phyloP scores from a whole-genome alignment of 2,888 invertebrate genomes.

The Cecidostiba fungosa region DNA sequence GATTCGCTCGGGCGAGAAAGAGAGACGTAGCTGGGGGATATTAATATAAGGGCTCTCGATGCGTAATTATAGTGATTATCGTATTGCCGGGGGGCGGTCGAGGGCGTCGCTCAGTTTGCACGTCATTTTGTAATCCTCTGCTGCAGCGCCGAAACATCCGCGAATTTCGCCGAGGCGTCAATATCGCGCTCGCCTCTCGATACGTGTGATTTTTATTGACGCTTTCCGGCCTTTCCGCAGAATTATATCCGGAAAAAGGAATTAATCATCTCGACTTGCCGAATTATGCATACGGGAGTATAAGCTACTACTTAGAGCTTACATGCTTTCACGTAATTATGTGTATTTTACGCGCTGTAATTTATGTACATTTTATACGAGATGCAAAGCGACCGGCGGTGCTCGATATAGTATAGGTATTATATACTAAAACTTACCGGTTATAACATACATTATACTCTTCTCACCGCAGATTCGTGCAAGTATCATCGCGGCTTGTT shows the following conservation, averaged over 20 bases:
- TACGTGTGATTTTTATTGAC: neutral
- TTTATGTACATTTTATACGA: constrained; percentile 62
- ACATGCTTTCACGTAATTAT: constrained; percentile 37
- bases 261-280: constrained; percentile 58
- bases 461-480: too few relatives aligned
- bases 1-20: constrained; percentile 39
- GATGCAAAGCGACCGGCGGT: constrained; percentile 14
- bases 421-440: too few relatives aligned
- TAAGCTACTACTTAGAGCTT: constrained; percentile 32
- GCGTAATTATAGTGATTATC: constrained; percentile 80
- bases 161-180: constrained; percentile 62
- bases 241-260: neutral
- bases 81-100: constrained; percentile 80
- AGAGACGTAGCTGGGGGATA: constrained; percentile 74
- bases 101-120: constrained; percentile 80
- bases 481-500: neutral
- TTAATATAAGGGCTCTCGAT: constrained; percentile 80
- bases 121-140: constrained; percentile 80
- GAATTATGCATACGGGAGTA: constrained; percentile 42
- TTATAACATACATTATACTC: too few relatives aligned
- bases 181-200: constrained; percentile 52
- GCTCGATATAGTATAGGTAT: too few relatives aligned
- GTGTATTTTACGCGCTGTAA: constrained; percentile 42
- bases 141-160: constrained; percentile 68
- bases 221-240: too few relatives aligned